A percentile compares a stretch with the other conserved stretches of the same genome.
Evolutionary conservation across 2,888 invertebrate genomes (phyloP).

Genomic region (Alentia gelatinosa): DNA sequence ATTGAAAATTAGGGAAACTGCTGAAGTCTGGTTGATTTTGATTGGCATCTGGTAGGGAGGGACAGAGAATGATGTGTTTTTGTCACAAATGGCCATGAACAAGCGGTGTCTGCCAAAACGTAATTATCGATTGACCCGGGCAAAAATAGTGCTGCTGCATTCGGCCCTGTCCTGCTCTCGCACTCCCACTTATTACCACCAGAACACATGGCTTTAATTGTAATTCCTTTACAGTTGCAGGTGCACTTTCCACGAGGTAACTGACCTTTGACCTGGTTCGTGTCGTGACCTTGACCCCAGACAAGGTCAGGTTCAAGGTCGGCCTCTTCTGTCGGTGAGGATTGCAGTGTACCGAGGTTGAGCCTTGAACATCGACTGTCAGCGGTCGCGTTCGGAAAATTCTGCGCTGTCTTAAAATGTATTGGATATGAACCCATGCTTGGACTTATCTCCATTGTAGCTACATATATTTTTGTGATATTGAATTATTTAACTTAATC

Average conservation of each 20-base stretch:
- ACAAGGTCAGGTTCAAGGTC: slow-evolving; percentile 39
- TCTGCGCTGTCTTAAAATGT: too few relatives aligned
- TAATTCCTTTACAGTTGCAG: slow-evolving; percentile 34
- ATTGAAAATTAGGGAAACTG: too few relatives aligned
- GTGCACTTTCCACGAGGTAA: slow-evolving; percentile 28
- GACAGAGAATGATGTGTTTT: too few relatives aligned
- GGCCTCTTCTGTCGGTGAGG: background rate
- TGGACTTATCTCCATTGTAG: too few relatives aligned
- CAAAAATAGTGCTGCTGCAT: slow-evolving; percentile 34
- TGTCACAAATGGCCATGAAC: background rate
- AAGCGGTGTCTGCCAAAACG: background rate
- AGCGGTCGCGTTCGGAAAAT: background rate
- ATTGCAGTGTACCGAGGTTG: background rate
- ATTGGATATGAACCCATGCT: too few relatives aligned
- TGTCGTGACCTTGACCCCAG: slow-evolving; percentile 40
- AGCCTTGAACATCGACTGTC: background rate
- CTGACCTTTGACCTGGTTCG: slow-evolving; percentile 12
- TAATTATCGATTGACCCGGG: slow-evolving; percentile 32
- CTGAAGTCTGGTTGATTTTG: too few relatives aligned
- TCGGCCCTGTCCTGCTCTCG: background rate
- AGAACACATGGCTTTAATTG: slow-evolving; percentile 45
- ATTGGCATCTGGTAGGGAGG: too few relatives aligned
- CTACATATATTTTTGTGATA: too few relatives aligned
- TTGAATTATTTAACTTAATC: too few relatives aligned
- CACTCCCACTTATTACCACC: background rate